Conservation (phyloP, 2,113 vertebrate genomes). For the Pseudois nayaur region DNA sequence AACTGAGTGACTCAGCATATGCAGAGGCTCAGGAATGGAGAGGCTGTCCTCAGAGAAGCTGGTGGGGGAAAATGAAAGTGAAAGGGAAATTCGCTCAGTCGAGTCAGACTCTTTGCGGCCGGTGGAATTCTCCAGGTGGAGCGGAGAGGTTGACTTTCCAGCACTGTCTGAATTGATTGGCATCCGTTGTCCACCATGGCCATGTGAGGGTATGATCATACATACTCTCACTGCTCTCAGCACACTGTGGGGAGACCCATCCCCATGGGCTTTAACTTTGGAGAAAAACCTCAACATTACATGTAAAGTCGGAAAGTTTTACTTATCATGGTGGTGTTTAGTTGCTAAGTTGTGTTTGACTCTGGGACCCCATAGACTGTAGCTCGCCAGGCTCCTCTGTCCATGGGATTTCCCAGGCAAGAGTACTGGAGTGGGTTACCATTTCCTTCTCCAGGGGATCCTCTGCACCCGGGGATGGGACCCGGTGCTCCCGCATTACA, state of each 20-base stretch:
- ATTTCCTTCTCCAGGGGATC: not conserved
- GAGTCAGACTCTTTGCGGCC: rapidly evolving
- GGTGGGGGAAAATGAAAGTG: not conserved
- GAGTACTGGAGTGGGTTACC: not conserved
- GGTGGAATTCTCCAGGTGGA: rapidly evolving
- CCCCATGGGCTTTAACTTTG: not conserved
- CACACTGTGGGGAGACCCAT: not conserved
- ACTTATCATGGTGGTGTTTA: not conserved
- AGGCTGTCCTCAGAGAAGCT: not conserved
- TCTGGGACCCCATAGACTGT: not conserved
- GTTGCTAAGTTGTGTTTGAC: rapidly evolving
- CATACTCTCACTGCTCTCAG: not conserved
- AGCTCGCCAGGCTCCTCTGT: not conserved
- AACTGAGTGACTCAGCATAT: not conserved
- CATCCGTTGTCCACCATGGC: rapidly evolving
- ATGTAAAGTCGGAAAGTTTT: not conserved
- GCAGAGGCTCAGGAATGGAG: not conserved
- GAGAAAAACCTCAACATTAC: not conserved
- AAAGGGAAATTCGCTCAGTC: not conserved
- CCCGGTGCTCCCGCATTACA: not conserved
- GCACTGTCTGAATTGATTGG: not conserved
- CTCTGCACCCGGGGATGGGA: not conserved
- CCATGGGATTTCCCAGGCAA: not conserved
- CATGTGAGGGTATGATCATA: rapidly evolving
- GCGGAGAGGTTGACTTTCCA: too few relatives aligned